These are phyloP conservation scores for Sebastes kiyomatsui DNA, from an alignment of 2,797 vertebrate species.

Conservation along the genomic window DNA sequence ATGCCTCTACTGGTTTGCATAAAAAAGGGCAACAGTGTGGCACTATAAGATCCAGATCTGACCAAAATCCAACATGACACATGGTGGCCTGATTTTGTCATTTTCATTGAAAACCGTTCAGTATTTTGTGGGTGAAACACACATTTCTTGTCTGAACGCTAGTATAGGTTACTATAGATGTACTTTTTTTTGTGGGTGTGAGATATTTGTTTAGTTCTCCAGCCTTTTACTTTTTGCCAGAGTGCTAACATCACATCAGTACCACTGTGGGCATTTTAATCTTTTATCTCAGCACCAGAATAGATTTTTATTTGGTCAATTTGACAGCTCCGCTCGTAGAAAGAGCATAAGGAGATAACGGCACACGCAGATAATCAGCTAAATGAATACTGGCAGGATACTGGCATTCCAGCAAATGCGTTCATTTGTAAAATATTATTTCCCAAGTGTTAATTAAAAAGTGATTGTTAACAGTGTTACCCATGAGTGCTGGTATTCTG, in stretches of 20 bases:
- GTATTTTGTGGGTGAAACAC: not conserved
- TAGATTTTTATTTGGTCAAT: constrained; percentile 49
- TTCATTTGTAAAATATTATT: constrained; percentile 65
- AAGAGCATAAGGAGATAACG: constrained; percentile 45
- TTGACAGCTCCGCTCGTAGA: constrained; percentile 44
- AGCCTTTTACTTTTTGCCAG: constrained; percentile 1
- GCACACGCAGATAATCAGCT: constrained; percentile 52
- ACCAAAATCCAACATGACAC: not conserved
- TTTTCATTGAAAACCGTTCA: not conserved
- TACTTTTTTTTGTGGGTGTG: not conserved
- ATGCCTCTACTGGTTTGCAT: not conserved
- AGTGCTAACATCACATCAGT: constrained; percentile 26
- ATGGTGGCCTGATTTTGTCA: not conserved
- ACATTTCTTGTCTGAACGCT: not conserved
- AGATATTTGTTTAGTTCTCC: constrained; percentile 13
- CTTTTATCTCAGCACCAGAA: constrained; percentile 50
- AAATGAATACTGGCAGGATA: constrained; percentile 57
- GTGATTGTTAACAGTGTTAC: constrained; percentile 55
- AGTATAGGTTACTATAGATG: not conserved
- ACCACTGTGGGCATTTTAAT: constrained; percentile 39
- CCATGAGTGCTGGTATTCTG: constrained; percentile 41
- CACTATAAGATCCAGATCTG: not conserved
- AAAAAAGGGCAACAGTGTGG: not conserved
- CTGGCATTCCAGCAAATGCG: constrained; percentile 48
- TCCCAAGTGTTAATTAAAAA: constrained; percentile 64